Base-by-base conservation (phyloP, 2,113 vertebrate species). In the Scomber japonicus region DNA sequence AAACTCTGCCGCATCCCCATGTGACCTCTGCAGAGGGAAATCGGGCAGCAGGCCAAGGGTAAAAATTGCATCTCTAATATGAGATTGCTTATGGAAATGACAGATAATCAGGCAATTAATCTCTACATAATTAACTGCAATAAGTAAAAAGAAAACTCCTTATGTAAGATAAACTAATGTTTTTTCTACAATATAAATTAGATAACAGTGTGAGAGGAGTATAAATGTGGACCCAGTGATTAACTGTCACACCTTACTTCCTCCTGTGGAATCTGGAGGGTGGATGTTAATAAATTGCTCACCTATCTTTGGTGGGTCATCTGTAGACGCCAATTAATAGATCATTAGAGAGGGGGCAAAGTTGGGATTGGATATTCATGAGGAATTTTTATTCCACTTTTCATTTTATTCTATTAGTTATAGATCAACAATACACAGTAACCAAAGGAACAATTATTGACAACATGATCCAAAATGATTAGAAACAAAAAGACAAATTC, bases 211-310 rank as follows among this genome's bases (percentile, higher is more conserved):
- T 64, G 71, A 73, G 71, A 67, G 7, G 59, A 64, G 11, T 50
- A 44, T 19, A 76, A 79, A 60, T 75, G 76, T 45, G 48, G 44
- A 21, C 8, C 10, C 17, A 30, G 45, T 64, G 74, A 91, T 75
- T 45, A 84, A 55, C 54, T 61, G 69, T 87, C 86, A 69, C 75
- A 86, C 73, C 83, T 91, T 88, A 30, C 83, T 78, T 88, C 81
- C 72, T 71, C 49, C 67, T 76, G 88, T 87, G 88, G 87, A 91
- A 89, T 91, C 69, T 89, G 66, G 75, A 70, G 81, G 55, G 35
- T 24, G 62, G 60, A 80, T 68, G 90, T 65, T 56, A 82, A 80
- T 65, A 55, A 76, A 65, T 27, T 4, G 61, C 66, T 48, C 5
- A 5, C 78, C 63, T 69, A 40, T 57, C 35, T 35, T 21, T 62